Base-by-base conservation (phyloP, 2,113 vertebrate genomes). In the Sphaerodactylus townsendi region DNA sequence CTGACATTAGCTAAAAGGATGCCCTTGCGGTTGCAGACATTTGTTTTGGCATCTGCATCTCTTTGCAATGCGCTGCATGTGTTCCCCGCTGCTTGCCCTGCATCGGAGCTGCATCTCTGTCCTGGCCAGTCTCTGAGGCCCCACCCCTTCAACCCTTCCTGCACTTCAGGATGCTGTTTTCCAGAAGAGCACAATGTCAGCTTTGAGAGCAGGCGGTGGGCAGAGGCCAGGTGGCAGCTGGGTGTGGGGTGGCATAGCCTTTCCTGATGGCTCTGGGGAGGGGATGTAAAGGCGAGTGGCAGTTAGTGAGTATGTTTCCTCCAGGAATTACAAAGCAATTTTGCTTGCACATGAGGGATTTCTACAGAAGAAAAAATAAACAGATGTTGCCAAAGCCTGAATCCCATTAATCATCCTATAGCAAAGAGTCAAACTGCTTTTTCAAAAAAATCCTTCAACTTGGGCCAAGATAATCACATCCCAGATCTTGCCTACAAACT, bases 351-450 rank as follows among this genome's bases (percentile, higher is more conserved):
- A 85, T 89, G 91, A 92, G 88, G 37, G 84, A 90, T 93, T 92
- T 89, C 93, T 85, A 90, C 73, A 88, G 81, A 91, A 93, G 92
- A 91, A 93, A 86, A 94, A 95, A 95, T 93, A 95, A 95, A 94
- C 94, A 93, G 93, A 91, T 91, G 92, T 92, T 91, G 91, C 93
- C 86, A 88, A 77, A 91, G 92, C 84, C 91, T 86, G 92, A 88
- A 90, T 92, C 89, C 91, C 93, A 95, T 95, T 93, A 93, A 95
- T 95, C 94, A 95, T 92, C 88, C 33, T 39, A 85, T 85, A 90
- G 90, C 92, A 93, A 91, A 77, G 84, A 92, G 93, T 93, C 92
- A 93, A 92, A 88, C 89, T 83, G 88, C 89, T 56, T n/a, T n/a
- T n/a, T n/a, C 25, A 89, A 89, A 87, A 92, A 92, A 89, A 86